phyloP scores from a whole-genome alignment of 92 coral and sea anemone genomes.

The Epizoanthus stellaris region DNA sequence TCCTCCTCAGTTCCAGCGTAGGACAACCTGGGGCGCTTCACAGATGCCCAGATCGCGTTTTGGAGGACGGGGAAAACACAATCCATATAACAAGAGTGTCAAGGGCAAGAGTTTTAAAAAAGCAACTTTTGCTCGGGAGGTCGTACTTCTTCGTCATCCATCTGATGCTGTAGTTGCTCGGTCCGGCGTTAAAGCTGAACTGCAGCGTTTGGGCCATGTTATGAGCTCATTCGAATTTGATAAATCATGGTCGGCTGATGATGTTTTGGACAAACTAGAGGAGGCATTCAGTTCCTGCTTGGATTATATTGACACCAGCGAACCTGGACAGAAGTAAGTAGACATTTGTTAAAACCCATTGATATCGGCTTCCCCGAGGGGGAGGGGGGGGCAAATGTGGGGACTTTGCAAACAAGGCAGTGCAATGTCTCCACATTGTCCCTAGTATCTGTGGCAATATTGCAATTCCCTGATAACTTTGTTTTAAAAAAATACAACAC shows the following conservation, averaged over 20 bases:
- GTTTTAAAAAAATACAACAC: no score
- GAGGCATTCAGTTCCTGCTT: no score
- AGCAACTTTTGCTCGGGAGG: conserved; percentile 11
- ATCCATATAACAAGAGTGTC: neutral
- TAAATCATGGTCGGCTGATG: neutral
- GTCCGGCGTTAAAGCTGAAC: conserved; percentile 16
- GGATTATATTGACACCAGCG: no score
- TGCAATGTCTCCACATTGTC: no score
- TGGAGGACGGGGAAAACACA: conserved; percentile 11
- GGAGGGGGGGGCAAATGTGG: no score
- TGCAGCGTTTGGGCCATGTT: conserved; percentile 5
- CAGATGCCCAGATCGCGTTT: neutral
- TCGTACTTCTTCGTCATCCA: conserved; percentile 21
- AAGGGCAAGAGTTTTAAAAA: conserved; percentile 10
- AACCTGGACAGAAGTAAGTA: no score
- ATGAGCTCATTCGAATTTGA: conserved; percentile 26
- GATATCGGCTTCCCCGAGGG: no score
- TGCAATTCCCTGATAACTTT: no score
- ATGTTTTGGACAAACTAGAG: no score
- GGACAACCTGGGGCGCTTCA: conserved; percentile 14
- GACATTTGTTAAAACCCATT: no score
- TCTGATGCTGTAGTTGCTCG: neutral
- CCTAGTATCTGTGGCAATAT: no score
- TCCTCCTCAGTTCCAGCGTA: conserved; percentile 46
- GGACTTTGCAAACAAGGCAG: no score